Percentiles rank a stretch among this genome's conserved stretches.
phyloP scores from a whole-genome alignment of 2,797 vertebrate species.

The Kryptopterus vitreolus region DNA sequence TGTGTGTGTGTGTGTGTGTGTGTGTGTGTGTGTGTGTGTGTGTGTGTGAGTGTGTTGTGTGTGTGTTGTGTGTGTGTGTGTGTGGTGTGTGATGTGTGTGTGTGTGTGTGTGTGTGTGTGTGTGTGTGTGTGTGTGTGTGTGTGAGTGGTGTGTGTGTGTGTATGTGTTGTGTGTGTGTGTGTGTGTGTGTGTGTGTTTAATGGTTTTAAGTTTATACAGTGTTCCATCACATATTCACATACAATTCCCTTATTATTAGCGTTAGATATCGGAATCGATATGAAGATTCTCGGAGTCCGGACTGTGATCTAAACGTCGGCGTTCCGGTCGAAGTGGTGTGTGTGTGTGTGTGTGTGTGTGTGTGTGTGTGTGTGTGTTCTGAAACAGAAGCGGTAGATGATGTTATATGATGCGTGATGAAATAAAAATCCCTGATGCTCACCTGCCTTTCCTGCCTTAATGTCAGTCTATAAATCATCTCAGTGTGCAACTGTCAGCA shows the following conservation, averaged over 20 bases:
- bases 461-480: constrained; percentile 28
- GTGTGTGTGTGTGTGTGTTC: background rate
- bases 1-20: no score
- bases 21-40: no score
- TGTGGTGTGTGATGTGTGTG: no score
- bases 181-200: no score
- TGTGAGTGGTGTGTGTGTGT: no score
- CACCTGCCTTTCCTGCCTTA: background rate
- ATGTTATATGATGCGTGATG: constrained; percentile 15
- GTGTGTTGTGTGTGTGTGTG: no score
- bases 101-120: no score
- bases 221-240: no score
- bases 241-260: background rate
- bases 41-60: no score
- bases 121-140: no score
- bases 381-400: background rate
- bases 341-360: background rate
- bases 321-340: background rate
- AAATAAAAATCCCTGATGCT: constrained; percentile 26
- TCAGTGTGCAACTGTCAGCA: constrained; percentile 5
- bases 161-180: no score
- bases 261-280: background rate
- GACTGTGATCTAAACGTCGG: background rate
- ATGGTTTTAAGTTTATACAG: no score
- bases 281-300: background rate